Evolutionary conservation across 1,140 invertebrate species (phyloP), one percentile per base, ranked within the genome.

Genomic region (Physella acuta): DNA sequence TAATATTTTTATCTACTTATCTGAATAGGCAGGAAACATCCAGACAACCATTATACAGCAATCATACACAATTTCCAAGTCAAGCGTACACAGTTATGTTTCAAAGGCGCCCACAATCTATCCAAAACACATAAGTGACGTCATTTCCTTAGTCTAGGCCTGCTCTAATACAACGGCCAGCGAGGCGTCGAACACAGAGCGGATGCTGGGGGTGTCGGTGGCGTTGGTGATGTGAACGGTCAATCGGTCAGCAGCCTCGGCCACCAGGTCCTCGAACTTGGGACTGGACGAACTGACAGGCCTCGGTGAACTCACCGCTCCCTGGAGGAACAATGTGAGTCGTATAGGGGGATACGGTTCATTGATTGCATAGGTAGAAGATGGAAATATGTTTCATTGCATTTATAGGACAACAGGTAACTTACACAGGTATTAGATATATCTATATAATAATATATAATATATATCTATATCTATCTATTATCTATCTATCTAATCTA

Each of bases 201-300:
- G 44, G 3, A 71, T 65, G 59, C 37, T 44, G 33, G 63, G 58
- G 0, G 70, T 71, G 26, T 71, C 70, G 17, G 66, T 63, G 34
- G 70, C 70, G 59, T 65, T 67, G 8, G 65, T 71, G 33, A 71
- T 51, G 59, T 71, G 70, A 0, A 63, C 52, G 28, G 52, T 62
- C 56, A 71, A 67, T 8, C 66, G 49, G 2, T 62, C 51, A 39
- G 65, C 37, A 26, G 28, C 37, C 11, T n/a, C 58, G 2, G 49
- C 34, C 44, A 33, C 31, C 14, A 14, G 33, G 30, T 33, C 34
- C 59, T 53, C 58, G 65, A 71, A 71, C 26, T 33, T 36, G n/a
- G n/a, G 20, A 17, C 52, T 71, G 33, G 31, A 71, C 14, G 52
- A 68, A 71, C 20, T 39, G 56, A 4, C 39, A 30, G 0, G 59